Conservation (phyloP, 2,113 vertebrate species). For the Dolichotis patagonum region DNA sequence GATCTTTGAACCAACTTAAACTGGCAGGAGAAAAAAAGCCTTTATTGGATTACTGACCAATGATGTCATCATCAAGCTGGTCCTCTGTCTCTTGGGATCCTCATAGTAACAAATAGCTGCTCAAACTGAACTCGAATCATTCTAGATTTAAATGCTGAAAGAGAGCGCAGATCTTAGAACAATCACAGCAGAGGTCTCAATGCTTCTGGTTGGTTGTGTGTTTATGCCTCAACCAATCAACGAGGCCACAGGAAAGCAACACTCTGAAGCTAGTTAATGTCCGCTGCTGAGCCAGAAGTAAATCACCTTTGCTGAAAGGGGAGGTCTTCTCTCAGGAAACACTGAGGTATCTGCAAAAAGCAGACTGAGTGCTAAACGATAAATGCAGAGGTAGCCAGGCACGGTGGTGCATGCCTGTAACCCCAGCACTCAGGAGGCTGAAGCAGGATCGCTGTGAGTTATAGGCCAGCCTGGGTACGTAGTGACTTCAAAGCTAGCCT, state of each 20-base stretch:
- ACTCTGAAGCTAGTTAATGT: not conserved
- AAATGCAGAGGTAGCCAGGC: not conserved
- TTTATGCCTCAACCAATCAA: not conserved
- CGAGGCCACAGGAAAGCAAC: not conserved
- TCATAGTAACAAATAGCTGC: conserved; percentile 31
- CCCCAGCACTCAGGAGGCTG: not conserved
- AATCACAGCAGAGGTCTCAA: not conserved
- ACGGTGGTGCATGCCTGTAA: too few species aligned
- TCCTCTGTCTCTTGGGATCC: not conserved
- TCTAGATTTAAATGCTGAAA: not conserved
- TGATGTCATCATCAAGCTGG: not conserved
- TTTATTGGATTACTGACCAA: not conserved
- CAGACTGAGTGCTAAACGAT: too few species aligned
- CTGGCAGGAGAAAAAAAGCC: not conserved
- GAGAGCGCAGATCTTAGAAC: not conserved
- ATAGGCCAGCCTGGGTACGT: not conserved
- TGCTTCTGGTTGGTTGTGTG: not conserved
- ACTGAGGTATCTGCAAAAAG: not conserved
- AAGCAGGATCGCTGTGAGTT: not conserved
- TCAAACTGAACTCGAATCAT: not conserved
- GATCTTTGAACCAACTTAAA: not conserved
- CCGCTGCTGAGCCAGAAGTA: not conserved
- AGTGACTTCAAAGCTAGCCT: not conserved
- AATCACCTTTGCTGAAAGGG: not conserved
- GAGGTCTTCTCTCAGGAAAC: not conserved